These are phyloP conservation scores for Tachina grossa DNA, from an alignment of 2,888 invertebrate genomes.

Conservation along the genomic window DNA sequence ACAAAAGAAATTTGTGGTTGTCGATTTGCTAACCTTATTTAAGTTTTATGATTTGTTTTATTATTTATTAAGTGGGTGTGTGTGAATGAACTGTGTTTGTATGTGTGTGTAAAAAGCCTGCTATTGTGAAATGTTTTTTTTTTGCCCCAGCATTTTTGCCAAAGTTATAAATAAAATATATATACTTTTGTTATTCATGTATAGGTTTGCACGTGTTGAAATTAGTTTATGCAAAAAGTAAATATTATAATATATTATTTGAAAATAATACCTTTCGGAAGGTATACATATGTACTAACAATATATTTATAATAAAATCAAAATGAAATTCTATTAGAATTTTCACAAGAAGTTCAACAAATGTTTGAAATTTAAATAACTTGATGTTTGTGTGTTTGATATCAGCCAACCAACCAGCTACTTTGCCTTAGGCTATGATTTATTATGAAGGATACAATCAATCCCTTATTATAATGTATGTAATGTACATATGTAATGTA, in stretches of 20 bases:
- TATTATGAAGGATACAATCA: too few relatives aligned
- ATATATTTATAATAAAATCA: neutral
- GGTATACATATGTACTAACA: neutral
- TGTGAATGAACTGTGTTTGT: neutral
- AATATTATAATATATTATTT: neutral
- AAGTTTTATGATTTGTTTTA: constrained; percentile 2
- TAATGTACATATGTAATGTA: too few relatives aligned
- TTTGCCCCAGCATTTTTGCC: neutral
- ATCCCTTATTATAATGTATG: too few relatives aligned
- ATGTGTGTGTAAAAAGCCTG: neutral
- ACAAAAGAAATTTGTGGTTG: neutral
- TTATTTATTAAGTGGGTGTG: neutral
- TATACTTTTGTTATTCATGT: neutral
- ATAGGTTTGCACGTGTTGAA: neutral
- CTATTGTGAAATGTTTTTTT: neutral
- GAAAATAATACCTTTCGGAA: neutral
- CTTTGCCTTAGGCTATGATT: too few relatives aligned
- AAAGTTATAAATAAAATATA: neutral
- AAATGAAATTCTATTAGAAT: neutral
- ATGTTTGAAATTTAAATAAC: neutral
- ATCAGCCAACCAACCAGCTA: neutral
- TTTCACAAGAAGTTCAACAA: neutral
- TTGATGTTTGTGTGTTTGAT: neutral
- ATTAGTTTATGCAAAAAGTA: neutral
- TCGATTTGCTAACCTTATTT: constrained; percentile 6